These are phyloP conservation scores for Euzophera pinguis DNA, from an alignment of 2,888 invertebrate genomes.

Conservation along the genomic window DNA sequence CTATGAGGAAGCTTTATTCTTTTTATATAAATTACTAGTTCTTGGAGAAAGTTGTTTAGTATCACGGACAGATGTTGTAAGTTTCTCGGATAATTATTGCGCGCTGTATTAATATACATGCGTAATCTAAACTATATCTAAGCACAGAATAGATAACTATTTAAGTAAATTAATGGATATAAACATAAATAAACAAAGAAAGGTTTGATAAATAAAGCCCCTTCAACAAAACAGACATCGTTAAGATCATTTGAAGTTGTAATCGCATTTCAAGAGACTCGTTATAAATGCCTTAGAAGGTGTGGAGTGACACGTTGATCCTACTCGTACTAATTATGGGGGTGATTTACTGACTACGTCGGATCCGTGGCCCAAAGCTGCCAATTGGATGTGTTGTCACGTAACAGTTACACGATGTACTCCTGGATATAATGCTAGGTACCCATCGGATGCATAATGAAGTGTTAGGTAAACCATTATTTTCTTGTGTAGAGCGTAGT, in stretches of 20 bases:
- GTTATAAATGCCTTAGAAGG: slow-evolving; percentile 6
- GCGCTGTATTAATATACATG: no score
- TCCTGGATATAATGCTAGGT: neutral
- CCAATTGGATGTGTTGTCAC: slow-evolving; percentile 17
- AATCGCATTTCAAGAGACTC: slow-evolving; percentile 1
- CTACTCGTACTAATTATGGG: slow-evolving; percentile 17
- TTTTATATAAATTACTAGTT: no score
- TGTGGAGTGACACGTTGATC: slow-evolving; percentile 4
- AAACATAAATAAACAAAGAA: no score
- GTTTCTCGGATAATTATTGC: no score
- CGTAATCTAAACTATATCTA: no score
- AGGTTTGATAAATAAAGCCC: neutral
- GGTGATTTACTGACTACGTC: slow-evolving; percentile 17
- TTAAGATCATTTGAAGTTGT: slow-evolving; percentile 5
- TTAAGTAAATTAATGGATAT: neutral
- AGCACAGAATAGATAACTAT: no score
- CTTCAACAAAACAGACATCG: neutral
- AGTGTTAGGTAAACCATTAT: neutral
- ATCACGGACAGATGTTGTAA: no score
- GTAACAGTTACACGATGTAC: slow-evolving; percentile 12
- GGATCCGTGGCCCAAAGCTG: slow-evolving; percentile 11
- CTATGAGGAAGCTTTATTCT: no score
- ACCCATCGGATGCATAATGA: neutral
- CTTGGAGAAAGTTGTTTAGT: no score
- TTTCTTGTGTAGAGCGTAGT: no score